Conservation (phyloP, 92 coral and sea anemone genomes). For the Pocillopora grandis region DNA sequence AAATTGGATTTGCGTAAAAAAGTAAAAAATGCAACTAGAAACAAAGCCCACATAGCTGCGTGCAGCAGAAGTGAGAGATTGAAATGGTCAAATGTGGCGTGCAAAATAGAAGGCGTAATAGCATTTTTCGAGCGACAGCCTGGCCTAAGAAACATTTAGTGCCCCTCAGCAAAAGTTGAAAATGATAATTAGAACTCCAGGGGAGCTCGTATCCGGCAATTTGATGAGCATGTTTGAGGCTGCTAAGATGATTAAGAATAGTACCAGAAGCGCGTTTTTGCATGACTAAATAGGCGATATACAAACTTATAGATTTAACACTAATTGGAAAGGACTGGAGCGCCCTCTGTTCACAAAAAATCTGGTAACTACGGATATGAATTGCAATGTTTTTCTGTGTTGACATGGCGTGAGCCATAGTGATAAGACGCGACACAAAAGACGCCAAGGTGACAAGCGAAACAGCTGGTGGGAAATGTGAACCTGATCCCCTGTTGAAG, state of each 20-base stretch:
- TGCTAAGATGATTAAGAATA: no score
- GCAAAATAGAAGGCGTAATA: slow-evolving; percentile 3
- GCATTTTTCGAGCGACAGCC: slow-evolving; percentile 7
- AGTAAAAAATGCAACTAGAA: neutral
- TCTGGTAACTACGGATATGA: slow-evolving; percentile 16
- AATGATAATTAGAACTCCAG: no score
- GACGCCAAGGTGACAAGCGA: slow-evolving; percentile 1
- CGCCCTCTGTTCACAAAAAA: slow-evolving; percentile 31
- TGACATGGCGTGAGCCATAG: slow-evolving; percentile 30
- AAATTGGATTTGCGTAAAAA: neutral
- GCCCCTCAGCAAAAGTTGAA: no score
- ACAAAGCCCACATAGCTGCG: slow-evolving; percentile 6
- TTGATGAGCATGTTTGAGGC: no score
- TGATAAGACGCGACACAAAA: neutral
- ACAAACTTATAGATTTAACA: neutral
- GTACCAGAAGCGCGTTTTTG: slow-evolving; percentile 3
- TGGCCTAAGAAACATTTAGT: neutral
- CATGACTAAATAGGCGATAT: slow-evolving; percentile 12
- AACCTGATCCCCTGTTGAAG: neutral
- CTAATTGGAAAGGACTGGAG: slow-evolving; percentile 22
- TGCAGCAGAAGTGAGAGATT: neutral
- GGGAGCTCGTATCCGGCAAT: no score
- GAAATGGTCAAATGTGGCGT: neutral
- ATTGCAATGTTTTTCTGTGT: slow-evolving; percentile 23
- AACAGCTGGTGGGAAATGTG: neutral